Percentiles rank a stretch among this genome's conserved stretches.
Evolutionary conservation across 2,888 invertebrate genomes (phyloP).

Genomic region (Nephrotoma guestfalica): DNA sequence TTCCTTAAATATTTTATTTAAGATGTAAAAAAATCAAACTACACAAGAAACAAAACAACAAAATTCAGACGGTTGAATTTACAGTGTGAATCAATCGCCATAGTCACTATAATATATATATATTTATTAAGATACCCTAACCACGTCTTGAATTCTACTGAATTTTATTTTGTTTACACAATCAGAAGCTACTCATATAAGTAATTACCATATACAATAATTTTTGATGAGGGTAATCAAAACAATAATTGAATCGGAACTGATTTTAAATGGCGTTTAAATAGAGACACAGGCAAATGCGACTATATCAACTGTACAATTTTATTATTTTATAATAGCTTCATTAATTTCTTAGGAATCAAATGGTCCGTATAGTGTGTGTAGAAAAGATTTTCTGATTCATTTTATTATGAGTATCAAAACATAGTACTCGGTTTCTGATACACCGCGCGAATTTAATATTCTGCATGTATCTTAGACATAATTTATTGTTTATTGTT

Average conservation of each 20-base stretch:
- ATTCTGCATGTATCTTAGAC: not conserved
- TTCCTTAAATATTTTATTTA: not conserved
- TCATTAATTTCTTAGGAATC: not conserved
- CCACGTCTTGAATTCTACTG: not conserved
- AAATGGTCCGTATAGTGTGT: not conserved
- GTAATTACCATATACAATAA: not conserved
- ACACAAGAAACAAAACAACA: not conserved
- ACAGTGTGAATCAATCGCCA: not conserved
- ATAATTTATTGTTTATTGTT: not conserved
- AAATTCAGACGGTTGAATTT: not conserved
- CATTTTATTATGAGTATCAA: not conserved
- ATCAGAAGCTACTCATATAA: not conserved
- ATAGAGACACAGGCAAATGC: not conserved
- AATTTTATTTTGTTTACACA: not conserved
- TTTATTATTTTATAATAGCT: not conserved
- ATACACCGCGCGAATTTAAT: not conserved
- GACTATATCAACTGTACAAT: not conserved
- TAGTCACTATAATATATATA: not conserved
- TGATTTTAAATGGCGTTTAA: not conserved
- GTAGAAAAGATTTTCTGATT: not conserved
- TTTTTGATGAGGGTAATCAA: not conserved
- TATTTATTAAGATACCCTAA: not conserved
- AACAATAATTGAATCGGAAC: not conserved
- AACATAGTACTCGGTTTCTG: not conserved
- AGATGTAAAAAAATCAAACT: not conserved